A percentile compares a stretch with the other conserved stretches of the same genome.
Evolutionary conservation across 2,888 invertebrate genomes (phyloP).

Genomic region (Lamellibrachia satsuma): DNA sequence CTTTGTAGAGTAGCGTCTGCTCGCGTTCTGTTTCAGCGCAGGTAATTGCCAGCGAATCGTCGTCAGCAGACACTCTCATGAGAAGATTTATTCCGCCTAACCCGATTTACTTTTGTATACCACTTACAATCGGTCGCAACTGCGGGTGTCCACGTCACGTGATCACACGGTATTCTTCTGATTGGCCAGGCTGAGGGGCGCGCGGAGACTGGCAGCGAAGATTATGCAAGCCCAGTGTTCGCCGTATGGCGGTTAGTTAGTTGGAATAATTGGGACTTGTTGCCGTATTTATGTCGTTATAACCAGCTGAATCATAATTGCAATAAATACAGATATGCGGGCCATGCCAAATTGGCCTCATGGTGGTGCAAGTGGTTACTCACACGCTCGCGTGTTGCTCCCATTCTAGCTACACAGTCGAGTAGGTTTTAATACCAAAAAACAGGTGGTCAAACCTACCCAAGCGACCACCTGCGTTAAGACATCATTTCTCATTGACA

Average conservation of each 20-base stretch:
- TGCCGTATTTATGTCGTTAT: background rate
- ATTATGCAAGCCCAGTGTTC: background rate
- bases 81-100: constrained; percentile 2
- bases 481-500: no score
- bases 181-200: background rate
- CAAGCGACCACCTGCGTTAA: no score
- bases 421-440: no score
- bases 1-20: background rate
- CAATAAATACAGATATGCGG: constrained; percentile 12
- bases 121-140: constrained; percentile 13
- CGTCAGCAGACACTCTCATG: constrained; percentile 13
- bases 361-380: background rate
- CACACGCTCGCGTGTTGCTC: background rate
- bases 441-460: no score
- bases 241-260: constrained; percentile 2
- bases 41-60: background rate
- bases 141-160: constrained; percentile 17
- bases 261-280: constrained; percentile 17
- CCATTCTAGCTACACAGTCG: background rate
- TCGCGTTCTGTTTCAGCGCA: background rate
- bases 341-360: background rate
- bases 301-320: constrained; percentile 7
- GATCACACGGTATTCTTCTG: background rate
- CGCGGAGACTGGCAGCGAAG: background rate
- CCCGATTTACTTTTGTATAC: constrained; percentile 17